These are phyloP conservation scores for Anoplophora glabripennis DNA, from an alignment of 1,140 invertebrate species.

Conservation along the genomic window DNA sequence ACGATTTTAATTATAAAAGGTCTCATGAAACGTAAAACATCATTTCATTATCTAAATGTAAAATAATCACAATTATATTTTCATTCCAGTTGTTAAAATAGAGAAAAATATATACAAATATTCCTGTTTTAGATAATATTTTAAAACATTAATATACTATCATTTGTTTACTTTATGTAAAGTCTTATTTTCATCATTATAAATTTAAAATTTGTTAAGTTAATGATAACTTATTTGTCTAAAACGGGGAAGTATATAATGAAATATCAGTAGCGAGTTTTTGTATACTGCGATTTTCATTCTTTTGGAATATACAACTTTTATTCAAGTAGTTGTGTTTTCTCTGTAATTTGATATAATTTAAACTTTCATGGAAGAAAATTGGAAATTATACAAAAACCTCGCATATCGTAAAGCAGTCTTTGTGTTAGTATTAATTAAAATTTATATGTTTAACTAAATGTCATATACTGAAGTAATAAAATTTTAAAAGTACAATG, in stretches of 20 bases:
- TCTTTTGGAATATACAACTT: neutral
- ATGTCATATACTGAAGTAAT: slow-evolving; percentile 28
- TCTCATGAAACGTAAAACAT: neutral
- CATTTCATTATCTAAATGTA: neutral
- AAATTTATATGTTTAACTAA: slow-evolving; percentile 23
- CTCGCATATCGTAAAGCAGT: neutral
- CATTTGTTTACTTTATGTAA: too few species aligned
- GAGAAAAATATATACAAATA: neutral
- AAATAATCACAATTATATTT: neutral
- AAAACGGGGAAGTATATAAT: neutral
- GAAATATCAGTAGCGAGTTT: neutral
- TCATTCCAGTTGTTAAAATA: neutral
- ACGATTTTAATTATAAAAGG: neutral
- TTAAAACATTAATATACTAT: too few species aligned
- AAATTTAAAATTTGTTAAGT: too few species aligned
- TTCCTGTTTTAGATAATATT: too few species aligned
- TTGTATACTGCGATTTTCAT: neutral
- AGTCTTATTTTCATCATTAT: too few species aligned
- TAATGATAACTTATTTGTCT: neutral
- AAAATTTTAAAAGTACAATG: slow-evolving; percentile 19
- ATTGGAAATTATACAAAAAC: neutral
- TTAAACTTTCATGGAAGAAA: neutral
- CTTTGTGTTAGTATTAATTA: slow-evolving; percentile 29
- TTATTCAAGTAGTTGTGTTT: neutral
- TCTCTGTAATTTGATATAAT: neutral